Base-by-base conservation (phyloP, 2,797 vertebrate species). In the Artibeus jamaicensis region DNA sequence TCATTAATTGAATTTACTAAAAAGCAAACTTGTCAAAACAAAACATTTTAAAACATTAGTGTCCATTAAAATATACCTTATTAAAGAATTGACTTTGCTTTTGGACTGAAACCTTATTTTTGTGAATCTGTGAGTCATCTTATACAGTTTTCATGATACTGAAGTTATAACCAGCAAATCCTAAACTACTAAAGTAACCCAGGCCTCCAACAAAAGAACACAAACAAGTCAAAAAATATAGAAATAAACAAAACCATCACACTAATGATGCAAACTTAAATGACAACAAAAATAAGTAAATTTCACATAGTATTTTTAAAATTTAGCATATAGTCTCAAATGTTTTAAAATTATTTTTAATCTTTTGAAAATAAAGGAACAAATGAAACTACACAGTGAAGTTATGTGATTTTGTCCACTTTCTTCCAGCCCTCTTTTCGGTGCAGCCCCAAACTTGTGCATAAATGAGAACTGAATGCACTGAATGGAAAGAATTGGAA, bases 41-140 rank as follows among this genome's bases (percentile, higher is more conserved):
- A 88, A 65, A 34, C 86, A 65, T 91, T 29, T 65, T 12, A 0
- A 26, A 39, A 86, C 34, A 46, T 16, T 57, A 70, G 19, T 15
- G 1, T 67, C 9, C 82, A 53, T 53, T 92, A 70, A 48, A 73
- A 26, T 81, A 14, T 8, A 76, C 70, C 24, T 82, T 86, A 48
- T 50, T 83, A 68, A 21, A 81, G 94, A 91, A 65, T 11, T 48
- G 18, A 84, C 73, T 76, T 89, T 94, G 77, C 34, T 86, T 89
- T 94, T 83, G 16, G 22, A 34, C 14, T 82, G 14, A 84, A 95
- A 53, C 3, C 3, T 95, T 77, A 53, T 94, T 92, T 92, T 74
- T 67, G 6, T 77, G 19, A 79, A 59, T 50, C 46, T 67, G 0
- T 90, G 37, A 74, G 55, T 89, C 4, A 44, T 4, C 3, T 34